phyloP scores from a whole-genome alignment of 2,888 invertebrate species.

The Lypha dubia region DNA sequence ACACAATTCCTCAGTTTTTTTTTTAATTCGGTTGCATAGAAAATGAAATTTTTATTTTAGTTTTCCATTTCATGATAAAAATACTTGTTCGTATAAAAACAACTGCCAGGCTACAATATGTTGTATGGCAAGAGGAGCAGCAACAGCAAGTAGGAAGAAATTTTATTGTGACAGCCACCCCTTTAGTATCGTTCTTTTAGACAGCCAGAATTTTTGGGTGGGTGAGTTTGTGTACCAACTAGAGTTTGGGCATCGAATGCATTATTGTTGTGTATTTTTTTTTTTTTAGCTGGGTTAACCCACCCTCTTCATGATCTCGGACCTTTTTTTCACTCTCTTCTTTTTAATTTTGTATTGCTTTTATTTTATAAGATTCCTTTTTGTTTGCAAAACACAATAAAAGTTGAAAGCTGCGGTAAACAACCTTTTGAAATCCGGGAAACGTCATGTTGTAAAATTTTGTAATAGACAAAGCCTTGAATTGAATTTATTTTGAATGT shows the following conservation, averaged over 20 bases:
- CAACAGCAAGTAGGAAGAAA: constrained; percentile 14
- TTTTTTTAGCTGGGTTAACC: constrained; percentile 56
- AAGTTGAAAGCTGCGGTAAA: constrained; percentile 37
- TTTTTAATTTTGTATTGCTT: constrained; percentile 45
- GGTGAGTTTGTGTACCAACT: constrained; percentile 40
- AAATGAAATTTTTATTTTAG: constrained; percentile 66
- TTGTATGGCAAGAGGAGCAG: constrained; percentile 20
- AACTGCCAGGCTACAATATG: not conserved
- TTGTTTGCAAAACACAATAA: constrained; percentile 47
- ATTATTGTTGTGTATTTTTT: constrained; percentile 37
- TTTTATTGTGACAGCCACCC: constrained; percentile 60
- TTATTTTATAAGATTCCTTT: constrained; percentile 59
- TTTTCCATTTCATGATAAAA: constrained; percentile 66
- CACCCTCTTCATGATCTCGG: constrained; percentile 51
- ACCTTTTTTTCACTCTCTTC: constrained; percentile 8
- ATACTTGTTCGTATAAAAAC: constrained; percentile 7
- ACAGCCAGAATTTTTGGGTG: constrained; percentile 44
- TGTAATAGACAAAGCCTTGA: too few species aligned
- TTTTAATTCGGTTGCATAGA: constrained; percentile 52
- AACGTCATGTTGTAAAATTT: not conserved
- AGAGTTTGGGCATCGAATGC: constrained; percentile 46
- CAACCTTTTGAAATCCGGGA: constrained; percentile 41
- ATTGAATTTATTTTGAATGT: not conserved
- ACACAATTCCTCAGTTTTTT: constrained; percentile 70
- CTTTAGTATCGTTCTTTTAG: constrained; percentile 31